Conservation (phyloP, 1,140 invertebrate genomes). For the Drosophila lowei region DNA sequence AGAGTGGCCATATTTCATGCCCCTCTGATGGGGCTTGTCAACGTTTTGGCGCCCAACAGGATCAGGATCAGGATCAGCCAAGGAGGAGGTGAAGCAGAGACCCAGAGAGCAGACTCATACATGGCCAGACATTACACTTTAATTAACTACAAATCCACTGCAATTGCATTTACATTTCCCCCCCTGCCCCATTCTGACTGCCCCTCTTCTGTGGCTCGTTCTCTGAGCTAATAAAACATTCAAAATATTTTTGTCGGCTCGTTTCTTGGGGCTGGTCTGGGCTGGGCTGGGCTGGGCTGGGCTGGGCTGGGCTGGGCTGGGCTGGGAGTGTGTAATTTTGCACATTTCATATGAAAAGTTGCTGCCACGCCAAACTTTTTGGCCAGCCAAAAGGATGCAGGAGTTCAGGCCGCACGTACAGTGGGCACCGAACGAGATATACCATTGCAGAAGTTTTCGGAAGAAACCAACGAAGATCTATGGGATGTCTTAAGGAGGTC, state of each 20-base stretch:
- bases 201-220: neutral
- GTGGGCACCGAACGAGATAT: conserved; percentile 8
- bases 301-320: conserved; percentile 4
- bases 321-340: conserved; percentile 56
- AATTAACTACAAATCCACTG: conserved; percentile 59
- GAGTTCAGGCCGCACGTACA: conserved; percentile 9
- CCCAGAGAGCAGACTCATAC: neutral
- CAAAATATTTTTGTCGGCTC: conserved; percentile 65
- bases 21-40: conserved; percentile 66
- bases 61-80: no score
- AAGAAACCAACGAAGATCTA: neutral
- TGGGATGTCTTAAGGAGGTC: no score
- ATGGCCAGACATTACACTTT: conserved; percentile 56
- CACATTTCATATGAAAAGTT: conserved; percentile 71
- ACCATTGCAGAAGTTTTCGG: neutral
- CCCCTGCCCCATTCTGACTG: neutral
- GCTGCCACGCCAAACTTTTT: conserved; percentile 45
- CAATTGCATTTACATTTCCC: conserved; percentile 43
- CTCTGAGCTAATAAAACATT: conserved; percentile 63
- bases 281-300: neutral
- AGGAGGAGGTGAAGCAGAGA: neutral
- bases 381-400: conserved; percentile 21
- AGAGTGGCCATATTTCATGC: conserved; percentile 63
- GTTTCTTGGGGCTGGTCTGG: conserved; percentile 32
- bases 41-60: conserved; percentile 24